Percentiles rank a stretch among this genome's conserved stretches.
These are phyloP conservation scores for Pygoscelis antarcticus DNA, from an alignment of 2,113 vertebrate species.

Conservation along the genomic window DNA sequence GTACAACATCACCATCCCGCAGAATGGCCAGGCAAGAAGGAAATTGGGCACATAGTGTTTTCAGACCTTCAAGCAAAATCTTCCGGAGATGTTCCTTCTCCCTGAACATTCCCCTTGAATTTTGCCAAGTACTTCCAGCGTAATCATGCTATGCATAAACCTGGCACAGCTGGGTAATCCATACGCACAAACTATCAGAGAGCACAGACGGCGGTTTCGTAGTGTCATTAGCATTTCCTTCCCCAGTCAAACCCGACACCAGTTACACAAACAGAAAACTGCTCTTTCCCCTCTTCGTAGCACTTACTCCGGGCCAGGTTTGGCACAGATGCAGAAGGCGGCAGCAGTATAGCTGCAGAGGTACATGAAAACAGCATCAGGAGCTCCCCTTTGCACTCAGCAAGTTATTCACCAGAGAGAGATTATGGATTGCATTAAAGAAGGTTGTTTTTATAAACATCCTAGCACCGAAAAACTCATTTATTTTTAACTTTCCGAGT, in stretches of 20 bases:
- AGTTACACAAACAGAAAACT: neutral
- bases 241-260: neutral
- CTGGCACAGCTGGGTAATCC: neutral
- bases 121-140: neutral
- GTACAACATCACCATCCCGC: neutral
- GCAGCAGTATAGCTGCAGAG: neutral
- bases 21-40: neutral
- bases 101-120: neutral
- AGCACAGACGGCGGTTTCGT: neutral
- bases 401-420: neutral
- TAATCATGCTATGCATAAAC: neutral
- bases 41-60: neutral
- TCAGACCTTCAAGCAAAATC: neutral
- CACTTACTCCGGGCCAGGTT: neutral
- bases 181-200: accelerated
- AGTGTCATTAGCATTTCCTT: neutral
- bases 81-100: neutral
- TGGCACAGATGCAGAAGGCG: neutral
- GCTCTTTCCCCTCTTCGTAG: neutral
- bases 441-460: neutral
- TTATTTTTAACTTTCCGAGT: constrained; percentile 12
- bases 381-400: neutral
- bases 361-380: neutral
- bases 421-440: neutral
- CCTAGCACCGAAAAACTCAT: neutral